Conservation (phyloP, 2,888 invertebrate species). For the Amphipoea lucens region DNA sequence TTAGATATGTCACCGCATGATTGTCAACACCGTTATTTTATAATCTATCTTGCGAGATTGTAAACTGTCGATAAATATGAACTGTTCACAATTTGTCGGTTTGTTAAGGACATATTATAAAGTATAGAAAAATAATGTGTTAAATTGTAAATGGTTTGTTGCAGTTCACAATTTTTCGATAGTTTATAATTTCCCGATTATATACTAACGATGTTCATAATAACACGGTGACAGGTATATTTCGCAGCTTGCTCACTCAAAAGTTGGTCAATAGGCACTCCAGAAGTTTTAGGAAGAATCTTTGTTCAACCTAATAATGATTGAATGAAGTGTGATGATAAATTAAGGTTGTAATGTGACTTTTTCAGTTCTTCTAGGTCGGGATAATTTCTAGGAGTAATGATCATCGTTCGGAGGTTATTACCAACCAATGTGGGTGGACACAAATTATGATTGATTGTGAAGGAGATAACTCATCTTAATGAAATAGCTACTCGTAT, state of each 20-base stretch:
- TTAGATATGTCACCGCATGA: no score
- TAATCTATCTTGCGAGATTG: no score
- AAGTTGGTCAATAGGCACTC: not conserved
- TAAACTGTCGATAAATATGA: no score
- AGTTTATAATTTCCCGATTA: no score
- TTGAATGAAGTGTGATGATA: not conserved
- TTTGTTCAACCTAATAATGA: not conserved
- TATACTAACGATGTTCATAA: no score
- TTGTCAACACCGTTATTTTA: no score
- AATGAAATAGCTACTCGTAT: not conserved
- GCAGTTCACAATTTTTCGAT: no score
- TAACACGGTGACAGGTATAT: not conserved
- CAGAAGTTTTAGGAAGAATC: not conserved
- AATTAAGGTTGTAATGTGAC: not conserved
- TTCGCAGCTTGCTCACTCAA: not conserved
- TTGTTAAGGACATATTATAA: no score
- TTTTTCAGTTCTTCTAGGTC: not conserved
- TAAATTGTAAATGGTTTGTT: no score
- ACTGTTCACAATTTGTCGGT: no score
- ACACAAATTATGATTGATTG: not conserved
- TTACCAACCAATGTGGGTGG: not conserved
- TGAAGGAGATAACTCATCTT: slow-evolving; percentile 9
- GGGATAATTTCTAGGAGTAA: not conserved
- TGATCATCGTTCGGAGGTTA: not conserved
- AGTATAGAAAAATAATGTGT: no score